Base-by-base conservation (phyloP, 1,140 invertebrate genomes). In the Drosophila albomicans region DNA sequence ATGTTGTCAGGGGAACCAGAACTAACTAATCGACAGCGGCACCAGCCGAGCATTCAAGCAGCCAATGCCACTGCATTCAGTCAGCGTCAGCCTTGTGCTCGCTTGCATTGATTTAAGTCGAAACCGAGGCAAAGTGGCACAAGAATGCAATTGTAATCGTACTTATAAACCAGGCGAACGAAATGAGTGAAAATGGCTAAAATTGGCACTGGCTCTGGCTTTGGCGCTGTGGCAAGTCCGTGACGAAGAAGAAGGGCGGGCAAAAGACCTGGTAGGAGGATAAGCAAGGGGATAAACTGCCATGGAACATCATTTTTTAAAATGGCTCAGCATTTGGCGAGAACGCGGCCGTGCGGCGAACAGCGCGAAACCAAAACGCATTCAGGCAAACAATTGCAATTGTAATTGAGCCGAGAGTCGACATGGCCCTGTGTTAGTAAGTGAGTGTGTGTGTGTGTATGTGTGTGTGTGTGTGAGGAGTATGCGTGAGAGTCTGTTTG, bases 371-470 rank as follows among this genome's bases (percentile, higher is more conserved):
- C 73, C 81, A 75, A 89, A 89, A 89, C 86, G 85, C 85, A 89
- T 89, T 89, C 85, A 89, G 85, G 81, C 85, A 85, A 89, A 89
- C 85, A 89, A 89, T 89, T 89, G 85, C 85, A 89, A 89, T 89
- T 89, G 85, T 89, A 89, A 89, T 89, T 89, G 85, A 89, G 85
- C 85, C 81, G 85, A 78, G 81, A 85, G 85, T 88, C 71, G 78
- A 66, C 67, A 56, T 73, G 64, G 58, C 51, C 35, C 48, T 77
- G 67, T 77, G 73, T 78, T 57, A 69, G 73, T 76, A 10, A 38
- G 35, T 10, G 32, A 5, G 32, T 32, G 56, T 71, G 15, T 79
- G 56, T 62, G 38, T 54, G 45, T 66, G 51, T 49, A 38, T 57
- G 11, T 68, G 13, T 72, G 15, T 46, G 16, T 59, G 72, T 15